Evolutionary conservation across 2,888 invertebrate genomes (phyloP), one percentile per base, ranked within the genome.

Genomic region (Trachelus tabidus): DNA sequence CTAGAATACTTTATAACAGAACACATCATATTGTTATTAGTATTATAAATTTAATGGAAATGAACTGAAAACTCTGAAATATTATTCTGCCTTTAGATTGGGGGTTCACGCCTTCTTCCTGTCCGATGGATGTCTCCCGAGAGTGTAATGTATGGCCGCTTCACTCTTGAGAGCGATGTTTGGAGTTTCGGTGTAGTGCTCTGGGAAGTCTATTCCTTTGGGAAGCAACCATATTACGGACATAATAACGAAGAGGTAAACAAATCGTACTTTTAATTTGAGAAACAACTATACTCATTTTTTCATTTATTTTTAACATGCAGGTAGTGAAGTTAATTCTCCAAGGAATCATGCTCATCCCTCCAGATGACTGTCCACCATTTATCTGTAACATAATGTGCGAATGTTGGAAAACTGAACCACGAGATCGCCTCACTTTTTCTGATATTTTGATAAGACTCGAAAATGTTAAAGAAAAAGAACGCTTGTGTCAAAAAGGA

Each of bases 121-220:
- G 96, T 98, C 0, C 94, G 98, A n/a, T 98, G 98, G 98, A 98
- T 98, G 98, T 96, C 98, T 0, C 97, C 97, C 0, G 98, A 98
- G 92, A 96, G 97, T 84, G 96, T 98, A 69, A 94, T 97, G 81
- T 98, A 97, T 88, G 97, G 97, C 34, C 94, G 97, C 74, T 98
- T 97, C 91, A 97, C 97, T 0, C 94, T 97, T 77, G 97, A 98
- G 92, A 97, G 97, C 1, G 98, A 98, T 90, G 96, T 98, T 0
- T 98, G 98, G 98, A 96, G 97, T 0, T 98, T 96, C 89, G 98
- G 98, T 0, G 96, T 98, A 3, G 96, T 98, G 9, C 93, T 98
- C 0, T 98, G 98, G 98, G 98, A 98, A 92, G 96, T 98, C 78
- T 98, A 96, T 92, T 97, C 96, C 83, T 95, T 95, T 85, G 98